These are phyloP conservation scores for Portunus trituberculatus DNA, from an alignment of 1,140 invertebrate species.

Conservation along the genomic window DNA sequence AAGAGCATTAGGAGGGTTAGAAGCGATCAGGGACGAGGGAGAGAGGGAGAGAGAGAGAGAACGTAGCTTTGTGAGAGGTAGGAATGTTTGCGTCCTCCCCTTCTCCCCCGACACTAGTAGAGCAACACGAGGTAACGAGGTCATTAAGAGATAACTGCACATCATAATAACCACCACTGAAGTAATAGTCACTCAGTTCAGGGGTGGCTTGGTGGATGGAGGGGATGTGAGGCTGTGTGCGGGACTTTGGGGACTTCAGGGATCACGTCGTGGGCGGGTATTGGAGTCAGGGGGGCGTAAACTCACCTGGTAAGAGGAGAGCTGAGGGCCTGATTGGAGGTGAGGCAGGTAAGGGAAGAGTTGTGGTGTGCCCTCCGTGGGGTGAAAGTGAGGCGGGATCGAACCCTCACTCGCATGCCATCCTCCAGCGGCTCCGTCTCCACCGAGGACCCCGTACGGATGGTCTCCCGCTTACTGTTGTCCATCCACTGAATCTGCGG, in stretches of 20 bases:
- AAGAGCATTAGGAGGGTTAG: no score
- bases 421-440: conserved; percentile 75
- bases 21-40: no score
- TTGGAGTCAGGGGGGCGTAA: neutral
- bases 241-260: no score
- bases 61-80: neutral
- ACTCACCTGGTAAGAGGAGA: conserved; percentile 44
- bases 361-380: conserved; percentile 79
- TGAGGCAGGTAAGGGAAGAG: conserved; percentile 80
- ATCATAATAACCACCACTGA: neutral
- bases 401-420: conserved; percentile 79
- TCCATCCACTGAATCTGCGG: conserved; percentile 77
- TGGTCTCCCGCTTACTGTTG: conserved; percentile 69
- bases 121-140: neutral
- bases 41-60: no score
- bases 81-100: neutral
- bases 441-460: conserved; percentile 62
- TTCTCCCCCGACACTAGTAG: neutral
- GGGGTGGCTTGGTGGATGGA: neutral
- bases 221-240: neutral
- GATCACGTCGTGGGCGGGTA: no score
- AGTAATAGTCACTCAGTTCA: neutral
- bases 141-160: neutral
- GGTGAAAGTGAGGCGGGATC: conserved; percentile 79
- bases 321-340: conserved; percentile 79